Evolutionary conservation across 2,797 vertebrate species (phyloP), one percentile per base, ranked within the genome.

Genomic region (Xerus rutilus): DNA sequence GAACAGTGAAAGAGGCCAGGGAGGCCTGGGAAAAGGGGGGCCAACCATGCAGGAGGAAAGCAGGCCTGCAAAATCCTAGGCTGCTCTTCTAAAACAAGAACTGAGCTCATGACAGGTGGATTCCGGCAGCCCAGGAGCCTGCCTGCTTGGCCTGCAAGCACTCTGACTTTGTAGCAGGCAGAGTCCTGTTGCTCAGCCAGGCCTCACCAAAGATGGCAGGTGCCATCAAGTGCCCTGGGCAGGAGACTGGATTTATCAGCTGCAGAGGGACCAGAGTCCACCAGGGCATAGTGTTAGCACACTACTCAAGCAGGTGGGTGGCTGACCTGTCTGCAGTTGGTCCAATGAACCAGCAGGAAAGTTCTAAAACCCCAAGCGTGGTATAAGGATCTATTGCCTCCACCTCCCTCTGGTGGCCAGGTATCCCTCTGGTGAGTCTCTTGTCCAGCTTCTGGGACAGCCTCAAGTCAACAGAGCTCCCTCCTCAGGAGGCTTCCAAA

Each of bases 301-400:
- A 47, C 28, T 43, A 86, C 1, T 1, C 30, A 43, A n/a, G 59
- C 43, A 89, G 82, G 25, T 14, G 9, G n/a, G 17, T 32, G 43
- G 73, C 78, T 30, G 35, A 64, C 59, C 15, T 35, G 25, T 82
- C 35, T n/a, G 57, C 52, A 65, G 30, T 13, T 11, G 43, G 43
- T 30, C 45, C 14, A 5, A 45, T 17, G 20, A 21, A 57, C 45
- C 2, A 10, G 47, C 5, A 1, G 52, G 21, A 79, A 32, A 92
- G 45, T 52, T 85, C 62, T 5, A 95, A 95, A 95, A 91, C 54
- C 87, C 72, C 69, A 74, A 89, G 91, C 7, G 2, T 59, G 35
- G 23, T 57, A 45, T 30, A 94, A 96, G 17, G 43, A 5, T 3
- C 45, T 91, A 59, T 28, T 86, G 86, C 89, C 67, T 96, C 81